Evolutionary conservation across 2,888 invertebrate genomes (phyloP), one percentile per base, ranked within the genome.

Genomic region (Metalampra italica): DNA sequence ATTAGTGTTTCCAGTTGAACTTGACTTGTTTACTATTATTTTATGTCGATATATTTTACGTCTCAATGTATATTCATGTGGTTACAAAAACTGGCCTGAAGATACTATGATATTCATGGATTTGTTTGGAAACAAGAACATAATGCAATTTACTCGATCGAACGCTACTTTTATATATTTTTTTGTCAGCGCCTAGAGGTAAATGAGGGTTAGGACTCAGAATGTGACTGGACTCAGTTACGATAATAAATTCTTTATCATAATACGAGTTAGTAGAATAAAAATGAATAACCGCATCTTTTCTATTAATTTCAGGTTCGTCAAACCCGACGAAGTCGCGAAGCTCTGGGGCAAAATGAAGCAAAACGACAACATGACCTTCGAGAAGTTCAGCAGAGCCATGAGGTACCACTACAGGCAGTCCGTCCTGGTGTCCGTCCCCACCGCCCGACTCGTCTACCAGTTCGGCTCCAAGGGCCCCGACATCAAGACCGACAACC

Each of bases 371-470:
- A 93, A 94, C 73, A 97, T 97, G 97, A 97, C 95, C 39, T 97
- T 97, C 72, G 97, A 97, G 78, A 97, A 97, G 82, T 92, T 97
- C 67, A 96, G 96, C 78, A 85, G 97, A 55, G 97, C 97, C 12
- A 96, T 97, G 94, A 92, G 95, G 75, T 96, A 96, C 78, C 95
- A 96, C 80, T 96, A 96, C 86, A 92, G 94, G 69, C 94, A 94
- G 65, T 84, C 92, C 59, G 94, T 95, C 15, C 91, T 95, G 49
- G 91, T 92, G 45, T 94, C 95, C 3, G 95, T 95, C 9, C 91
- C 94, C 50, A 94, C 94, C 9, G 92, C 94, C 39, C 91, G 95
- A 45, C 88, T 95, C 54, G 95, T 95, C 45, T 96, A 96, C 85
- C 94, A 94, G 75, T 96, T 96, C 80, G 95, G 95, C 0, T 93